These are phyloP conservation scores for Lepidostoma basale DNA, from an alignment of 1,140 invertebrate genomes.

Conservation along the genomic window DNA sequence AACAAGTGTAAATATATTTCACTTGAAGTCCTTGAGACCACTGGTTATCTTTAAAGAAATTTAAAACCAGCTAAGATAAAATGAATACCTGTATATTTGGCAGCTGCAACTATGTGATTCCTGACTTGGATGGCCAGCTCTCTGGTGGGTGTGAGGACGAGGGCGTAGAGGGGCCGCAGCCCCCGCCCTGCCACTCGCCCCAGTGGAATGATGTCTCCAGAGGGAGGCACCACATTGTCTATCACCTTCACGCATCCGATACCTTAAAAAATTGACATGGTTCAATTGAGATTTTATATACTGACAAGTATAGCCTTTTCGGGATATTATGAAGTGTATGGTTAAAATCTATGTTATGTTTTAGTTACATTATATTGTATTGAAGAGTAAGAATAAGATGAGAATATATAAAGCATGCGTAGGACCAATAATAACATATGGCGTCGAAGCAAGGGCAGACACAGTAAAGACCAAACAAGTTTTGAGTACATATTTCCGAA, in stretches of 20 bases:
- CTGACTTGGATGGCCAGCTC: slow-evolving; percentile 95
- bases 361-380: no score
- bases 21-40: not conserved
- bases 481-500: no score
- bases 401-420: no score
- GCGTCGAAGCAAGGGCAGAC: no score
- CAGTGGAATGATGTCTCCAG: slow-evolving; percentile 49
- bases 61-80: not conserved
- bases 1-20: slow-evolving; percentile 37
- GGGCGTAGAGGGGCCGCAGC: slow-evolving; percentile 71
- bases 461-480: no score
- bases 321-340: no score
- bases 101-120: slow-evolving; percentile 79
- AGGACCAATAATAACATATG: no score
- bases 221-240: slow-evolving; percentile 63
- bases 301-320: not conserved
- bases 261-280: slow-evolving; percentile 50
- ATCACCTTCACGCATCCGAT: slow-evolving; percentile 69
- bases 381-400: no score
- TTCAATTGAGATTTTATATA: not conserved
- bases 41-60: not conserved
- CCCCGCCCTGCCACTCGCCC: slow-evolving; percentile 47
- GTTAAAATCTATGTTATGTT: no score
- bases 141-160: slow-evolving; percentile 93
- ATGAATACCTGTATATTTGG: slow-evolving; percentile 75